phyloP scores from a whole-genome alignment of 1,140 invertebrate species.

The Drosophila ficusphila region DNA sequence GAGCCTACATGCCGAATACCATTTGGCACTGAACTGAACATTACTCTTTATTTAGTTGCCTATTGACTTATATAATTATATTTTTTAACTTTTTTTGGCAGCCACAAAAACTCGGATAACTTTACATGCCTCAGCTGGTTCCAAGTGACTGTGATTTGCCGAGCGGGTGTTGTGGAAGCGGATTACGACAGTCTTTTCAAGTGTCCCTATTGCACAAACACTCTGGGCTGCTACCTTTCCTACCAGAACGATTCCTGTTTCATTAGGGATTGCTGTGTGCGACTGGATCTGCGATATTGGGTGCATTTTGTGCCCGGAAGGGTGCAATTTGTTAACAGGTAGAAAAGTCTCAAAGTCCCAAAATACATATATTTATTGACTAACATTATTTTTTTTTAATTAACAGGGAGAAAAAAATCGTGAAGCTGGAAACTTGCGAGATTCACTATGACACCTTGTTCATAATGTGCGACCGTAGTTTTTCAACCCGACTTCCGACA shows the following conservation, averaged over 20 bases:
- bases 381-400: background rate
- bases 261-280: slow-evolving; percentile 50
- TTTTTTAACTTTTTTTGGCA: background rate
- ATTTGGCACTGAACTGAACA: no score
- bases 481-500: background rate
- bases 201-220: slow-evolving; percentile 40
- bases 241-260: slow-evolving; percentile 39
- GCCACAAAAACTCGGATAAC: slow-evolving; percentile 46
- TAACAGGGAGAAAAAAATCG: slow-evolving; percentile 39
- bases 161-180: slow-evolving; percentile 58
- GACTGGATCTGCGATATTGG: slow-evolving; percentile 64
- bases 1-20: no score
- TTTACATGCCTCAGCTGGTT: slow-evolving; percentile 56
- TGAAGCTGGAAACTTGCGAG: slow-evolving; percentile 53
- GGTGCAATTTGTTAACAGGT: slow-evolving; percentile 52
- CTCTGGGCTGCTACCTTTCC: slow-evolving; percentile 36
- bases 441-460: slow-evolving; percentile 67
- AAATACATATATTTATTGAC: no score
- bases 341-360: background rate
- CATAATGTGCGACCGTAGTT: slow-evolving; percentile 40
- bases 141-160: slow-evolving; percentile 48
- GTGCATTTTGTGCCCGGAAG: slow-evolving; percentile 59
- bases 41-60: no score
- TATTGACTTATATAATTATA: no score
- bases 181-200: slow-evolving; percentile 61